Evolutionary conservation across 2,888 invertebrate species (phyloP), one percentile per base, ranked within the genome.

Genomic region (Augiades crinisus): DNA sequence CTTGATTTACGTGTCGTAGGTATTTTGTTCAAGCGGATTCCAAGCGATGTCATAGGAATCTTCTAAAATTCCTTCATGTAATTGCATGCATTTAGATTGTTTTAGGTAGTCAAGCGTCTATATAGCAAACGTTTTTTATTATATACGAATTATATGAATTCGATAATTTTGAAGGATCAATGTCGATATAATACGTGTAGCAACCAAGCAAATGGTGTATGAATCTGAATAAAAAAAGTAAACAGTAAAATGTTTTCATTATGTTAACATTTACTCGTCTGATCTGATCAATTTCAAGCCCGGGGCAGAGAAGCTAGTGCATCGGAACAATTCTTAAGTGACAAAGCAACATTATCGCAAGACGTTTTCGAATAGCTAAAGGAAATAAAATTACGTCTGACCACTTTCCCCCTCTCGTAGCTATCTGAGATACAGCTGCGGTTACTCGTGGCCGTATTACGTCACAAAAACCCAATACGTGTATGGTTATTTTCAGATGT

Each of bases 401-500:
- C 47, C 53, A 52, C 50, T 52, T 41, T 38, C 50, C 51, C 43
- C 24, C 54, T 54, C 38, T 40, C 17, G 41, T 51, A 53, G 27
- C 45, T 53, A 56, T 43, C n/a, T 17, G 17, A 43, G 51, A 51
- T 52, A 60, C 45, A 57, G 44, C 37, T 54, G 45, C 14, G 53
- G 47, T 43, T 54, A 54, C 57, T 61, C 56, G 59, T 58, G 64
- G 52, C 47, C 54, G 54, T 41, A 51, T 68, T 71, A 73, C 81
- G 76, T 77, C 77, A 79, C 70, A 72, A 54, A 70, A 70, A 67
- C 61, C 67, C 62, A 10, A 67, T 71, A 75, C 68, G 68, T 67
- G 68, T 72, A 72, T 68, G 61, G 75, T 70, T 84, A 83, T 83
- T 82, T 79, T 73, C 54, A 75, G 75, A 77, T 65, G 72, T 75